Evolutionary conservation across 2,888 invertebrate species (phyloP), one percentile per base, ranked within the genome.

Genomic region (Diloba caeruleocephala): DNA sequence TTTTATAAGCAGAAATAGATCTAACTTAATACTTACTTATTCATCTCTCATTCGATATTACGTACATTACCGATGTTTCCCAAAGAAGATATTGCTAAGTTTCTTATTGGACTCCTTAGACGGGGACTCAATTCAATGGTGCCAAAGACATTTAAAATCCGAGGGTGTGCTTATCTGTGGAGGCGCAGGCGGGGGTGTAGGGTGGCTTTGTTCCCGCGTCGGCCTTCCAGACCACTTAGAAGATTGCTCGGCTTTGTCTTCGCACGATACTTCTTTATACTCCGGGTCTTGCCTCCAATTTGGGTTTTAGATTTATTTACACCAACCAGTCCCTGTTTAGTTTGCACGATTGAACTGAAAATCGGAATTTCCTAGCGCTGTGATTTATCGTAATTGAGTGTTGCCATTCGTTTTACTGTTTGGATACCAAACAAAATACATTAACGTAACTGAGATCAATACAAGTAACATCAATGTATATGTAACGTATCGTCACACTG

Each of bases 211-310:
- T 87, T 84, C 85, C 71, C 82, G 74, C 68, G 64, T 66, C 81
- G 78, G 80, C 82, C 82, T 85, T 86, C 82, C 83, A 83, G 75
- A 87, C 88, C 92, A 91, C 91, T 91, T 91, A 90, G 88, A 87
- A 90, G 87, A 92, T 92, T 91, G 88, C 87, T 82, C 77, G 81
- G 81, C 86, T 86, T 89, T 90, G 88, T 90, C 87, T 88, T 85
- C 79, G 71, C 79, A 76, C 80, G 81, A 85, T 81, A 85, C 82
- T 85, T 87, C 85, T 87, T 86, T 88, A 81, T 84, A 81, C 74
- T 73, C 61, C 49, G 71, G 71, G 71, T 80, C 78, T 82, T 78
- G 80, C 77, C 79, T 81, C 77, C 76, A 84, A 87, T 87, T 85
- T 87, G 68, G 73, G 64, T 80, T 84, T 85, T 76, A 79, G 76